Conservation (phyloP, 2,888 invertebrate genomes). For the Lysandra bellargus region DNA sequence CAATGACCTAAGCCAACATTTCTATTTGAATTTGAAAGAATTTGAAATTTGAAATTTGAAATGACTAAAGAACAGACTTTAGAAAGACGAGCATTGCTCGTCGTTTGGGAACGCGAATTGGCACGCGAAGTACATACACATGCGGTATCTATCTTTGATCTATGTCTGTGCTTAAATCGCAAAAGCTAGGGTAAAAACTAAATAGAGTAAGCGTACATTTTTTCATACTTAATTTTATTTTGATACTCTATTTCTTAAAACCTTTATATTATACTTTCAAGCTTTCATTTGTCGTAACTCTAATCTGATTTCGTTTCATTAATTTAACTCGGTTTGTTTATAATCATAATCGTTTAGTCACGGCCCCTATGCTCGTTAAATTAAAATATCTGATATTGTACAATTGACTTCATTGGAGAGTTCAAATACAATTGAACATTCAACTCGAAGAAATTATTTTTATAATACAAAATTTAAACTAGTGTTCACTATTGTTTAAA, state of each 20-base stretch:
- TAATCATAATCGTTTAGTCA: slow-evolving; percentile 17
- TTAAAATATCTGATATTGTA: slow-evolving; percentile 22
- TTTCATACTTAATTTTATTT: background rate
- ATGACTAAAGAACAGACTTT: too few relatives aligned
- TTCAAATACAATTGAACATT: background rate
- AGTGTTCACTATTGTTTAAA: background rate
- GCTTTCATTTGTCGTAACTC: background rate
- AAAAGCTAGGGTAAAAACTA: too few relatives aligned
- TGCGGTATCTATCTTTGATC: too few relatives aligned
- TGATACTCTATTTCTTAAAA: background rate
- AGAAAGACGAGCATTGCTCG: too few relatives aligned
- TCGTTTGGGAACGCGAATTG: too few relatives aligned
- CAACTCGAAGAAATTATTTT: background rate
- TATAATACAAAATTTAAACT: background rate
- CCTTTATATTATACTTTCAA: background rate
- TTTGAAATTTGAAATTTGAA: too few relatives aligned
- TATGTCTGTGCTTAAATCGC: too few relatives aligned
- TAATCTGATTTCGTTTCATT: slow-evolving; percentile 9
- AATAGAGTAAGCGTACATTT: background rate
- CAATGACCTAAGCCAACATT: too few relatives aligned
- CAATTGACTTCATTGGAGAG: slow-evolving; percentile 17
- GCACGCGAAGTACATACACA: too few relatives aligned
- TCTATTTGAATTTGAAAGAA: too few relatives aligned
- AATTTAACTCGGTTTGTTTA: slow-evolving; percentile 17
- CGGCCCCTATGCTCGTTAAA: slow-evolving; percentile 19